Percentiles rank a stretch among this genome's conserved stretches.
Evolutionary conservation across 2,888 invertebrate species (phyloP).

Genomic region (Uropetala carovei): DNA sequence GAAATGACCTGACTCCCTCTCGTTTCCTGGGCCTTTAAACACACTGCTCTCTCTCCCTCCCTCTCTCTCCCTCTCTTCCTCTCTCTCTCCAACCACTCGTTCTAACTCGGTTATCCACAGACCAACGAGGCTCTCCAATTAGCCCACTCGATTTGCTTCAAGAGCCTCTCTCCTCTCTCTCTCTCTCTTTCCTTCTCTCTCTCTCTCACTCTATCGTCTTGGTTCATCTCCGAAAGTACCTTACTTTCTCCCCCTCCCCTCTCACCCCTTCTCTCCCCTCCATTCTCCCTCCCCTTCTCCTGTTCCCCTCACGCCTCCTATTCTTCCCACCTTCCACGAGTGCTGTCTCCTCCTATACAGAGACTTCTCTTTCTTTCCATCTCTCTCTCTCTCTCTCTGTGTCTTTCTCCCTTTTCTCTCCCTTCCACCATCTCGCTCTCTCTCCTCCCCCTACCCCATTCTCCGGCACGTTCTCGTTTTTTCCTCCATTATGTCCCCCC

Average conservation of each 20-base stretch:
- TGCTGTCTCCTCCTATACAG: no score
- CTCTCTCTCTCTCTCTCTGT: not conserved
- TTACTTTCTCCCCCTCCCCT: not conserved
- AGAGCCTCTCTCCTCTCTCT: slow-evolving; percentile 2
- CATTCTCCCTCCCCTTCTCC: not conserved
- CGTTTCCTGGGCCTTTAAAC: slow-evolving; percentile 1
- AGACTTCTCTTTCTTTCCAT: not conserved
- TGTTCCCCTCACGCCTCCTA: not conserved
- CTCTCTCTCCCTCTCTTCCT: no score
- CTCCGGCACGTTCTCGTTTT: not conserved
- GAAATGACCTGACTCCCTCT: slow-evolving; percentile 40
- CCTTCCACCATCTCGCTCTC: not conserved
- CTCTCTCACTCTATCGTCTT: not conserved
- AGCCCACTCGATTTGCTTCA: slow-evolving; percentile 38
- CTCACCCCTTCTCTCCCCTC: not conserved
- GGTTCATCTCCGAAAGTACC: not conserved
- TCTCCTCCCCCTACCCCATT: no score
- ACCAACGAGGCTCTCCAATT: slow-evolving; percentile 46
- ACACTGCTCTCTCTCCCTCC: no score
- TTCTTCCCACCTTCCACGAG: not conserved
- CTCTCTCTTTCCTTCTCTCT: not conserved
- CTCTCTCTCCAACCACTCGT: not conserved
- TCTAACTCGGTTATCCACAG: slow-evolving; percentile 44
- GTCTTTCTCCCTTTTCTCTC: not conserved
- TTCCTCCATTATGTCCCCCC: not conserved